phyloP scores from a whole-genome alignment of 2,888 invertebrate genomes.

The Lacanobia wlatinum region DNA sequence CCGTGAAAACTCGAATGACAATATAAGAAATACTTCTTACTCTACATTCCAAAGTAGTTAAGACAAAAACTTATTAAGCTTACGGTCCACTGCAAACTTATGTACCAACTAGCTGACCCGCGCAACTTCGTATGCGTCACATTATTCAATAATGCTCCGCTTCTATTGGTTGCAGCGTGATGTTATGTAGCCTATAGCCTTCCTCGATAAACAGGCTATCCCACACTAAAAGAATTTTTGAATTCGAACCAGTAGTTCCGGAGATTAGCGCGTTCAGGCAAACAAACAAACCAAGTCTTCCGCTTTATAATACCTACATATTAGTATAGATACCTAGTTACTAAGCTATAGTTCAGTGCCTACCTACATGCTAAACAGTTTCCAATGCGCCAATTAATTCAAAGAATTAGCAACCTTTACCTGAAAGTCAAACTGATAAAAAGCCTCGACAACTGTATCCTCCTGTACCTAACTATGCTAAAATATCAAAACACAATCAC shows the following conservation, averaged over 20 bases:
- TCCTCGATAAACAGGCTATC: too few relatives aligned
- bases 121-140: too few relatives aligned
- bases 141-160: too few relatives aligned
- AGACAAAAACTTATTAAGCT: conserved; percentile 47
- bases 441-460: not conserved
- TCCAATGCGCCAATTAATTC: not conserved
- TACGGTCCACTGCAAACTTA: conserved; percentile 19
- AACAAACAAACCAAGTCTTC: too few relatives aligned
- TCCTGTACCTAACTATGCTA: not conserved
- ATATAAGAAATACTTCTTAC: conserved; percentile 60
- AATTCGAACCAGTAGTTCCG: too few relatives aligned
- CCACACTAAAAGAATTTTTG: too few relatives aligned
- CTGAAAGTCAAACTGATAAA: not conserved
- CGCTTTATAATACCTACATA: too few relatives aligned
- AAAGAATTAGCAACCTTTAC: not conserved
- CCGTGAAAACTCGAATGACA: conserved; percentile 54
- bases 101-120: too few relatives aligned
- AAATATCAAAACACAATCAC: not conserved
- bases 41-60: conserved; percentile 64
- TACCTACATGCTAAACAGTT: too few relatives aligned
- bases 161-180: too few relatives aligned
- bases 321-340: not conserved
- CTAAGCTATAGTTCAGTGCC: not conserved
- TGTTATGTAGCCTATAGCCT: too few relatives aligned
- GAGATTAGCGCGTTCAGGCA: too few relatives aligned